Evolutionary conservation across 2,797 vertebrate genomes (phyloP).

Genomic region (Meda fulgida): DNA sequence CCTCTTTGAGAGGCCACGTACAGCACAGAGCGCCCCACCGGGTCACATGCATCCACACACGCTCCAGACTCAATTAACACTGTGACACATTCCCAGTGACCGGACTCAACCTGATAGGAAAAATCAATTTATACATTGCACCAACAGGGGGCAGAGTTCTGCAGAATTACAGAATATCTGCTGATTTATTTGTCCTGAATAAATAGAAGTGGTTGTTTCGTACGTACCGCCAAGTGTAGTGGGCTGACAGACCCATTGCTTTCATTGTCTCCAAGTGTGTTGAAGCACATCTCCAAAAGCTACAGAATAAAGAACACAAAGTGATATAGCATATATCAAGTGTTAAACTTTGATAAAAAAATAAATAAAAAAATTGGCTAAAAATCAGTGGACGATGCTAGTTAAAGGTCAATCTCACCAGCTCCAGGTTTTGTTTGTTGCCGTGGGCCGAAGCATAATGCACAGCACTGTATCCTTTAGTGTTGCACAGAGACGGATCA

Average conservation of each 20-base stretch:
- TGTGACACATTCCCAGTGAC: slow-evolving; percentile 96
- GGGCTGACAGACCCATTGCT: slow-evolving; percentile 94
- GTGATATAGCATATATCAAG: background rate
- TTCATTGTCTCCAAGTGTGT: slow-evolving; percentile 95
- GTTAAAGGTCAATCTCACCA: slow-evolving; percentile 78
- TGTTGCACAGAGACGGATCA: slow-evolving; percentile 94
- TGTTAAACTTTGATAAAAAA: background rate
- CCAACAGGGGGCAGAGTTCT: background rate
- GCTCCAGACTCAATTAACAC: slow-evolving; percentile 93
- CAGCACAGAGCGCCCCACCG: slow-evolving; percentile 90
- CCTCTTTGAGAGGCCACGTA: slow-evolving; percentile 93
- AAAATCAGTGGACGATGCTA: background rate
- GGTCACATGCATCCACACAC: slow-evolving; percentile 93
- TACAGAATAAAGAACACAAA: slow-evolving; percentile 58
- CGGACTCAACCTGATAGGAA: slow-evolving; percentile 87
- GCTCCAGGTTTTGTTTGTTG: slow-evolving; percentile 96
- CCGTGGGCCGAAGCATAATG: slow-evolving; percentile 98
- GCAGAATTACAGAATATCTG: background rate
- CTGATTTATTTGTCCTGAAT: background rate
- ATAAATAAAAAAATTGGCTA: too few species aligned
- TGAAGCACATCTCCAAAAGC: slow-evolving; percentile 99
- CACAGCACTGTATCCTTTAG: slow-evolving; percentile 95
- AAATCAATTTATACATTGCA: too few species aligned
- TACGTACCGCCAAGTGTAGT: slow-evolving; percentile 95
- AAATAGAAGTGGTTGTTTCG: background rate